phyloP scores from a whole-genome alignment of 2,797 vertebrate species.

The Myioborus miniatus region DNA sequence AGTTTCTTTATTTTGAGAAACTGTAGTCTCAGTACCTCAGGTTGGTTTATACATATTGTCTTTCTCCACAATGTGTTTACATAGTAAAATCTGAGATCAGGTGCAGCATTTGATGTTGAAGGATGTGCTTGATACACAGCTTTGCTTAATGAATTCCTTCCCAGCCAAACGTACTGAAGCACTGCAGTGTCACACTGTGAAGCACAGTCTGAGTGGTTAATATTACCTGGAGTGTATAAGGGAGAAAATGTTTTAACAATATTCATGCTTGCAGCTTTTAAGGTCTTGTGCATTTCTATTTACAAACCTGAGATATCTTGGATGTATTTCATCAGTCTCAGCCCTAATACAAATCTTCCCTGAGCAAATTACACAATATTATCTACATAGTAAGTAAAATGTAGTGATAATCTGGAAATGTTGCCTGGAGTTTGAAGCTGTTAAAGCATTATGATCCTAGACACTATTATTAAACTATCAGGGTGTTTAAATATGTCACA shows the following conservation, averaged over 20 bases:
- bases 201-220: neutral
- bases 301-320: neutral
- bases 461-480: slow-evolving; percentile 26
- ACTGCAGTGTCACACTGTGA: neutral
- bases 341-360: neutral
- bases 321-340: neutral
- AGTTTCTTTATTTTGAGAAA: neutral
- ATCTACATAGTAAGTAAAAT: neutral
- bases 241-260: neutral
- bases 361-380: neutral
- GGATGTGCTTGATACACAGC: neutral
- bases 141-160: neutral
- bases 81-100: neutral
- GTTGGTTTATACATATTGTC: neutral
- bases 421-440: slow-evolving; percentile 13
- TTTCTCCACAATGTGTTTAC: neutral
- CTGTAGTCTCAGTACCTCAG: neutral
- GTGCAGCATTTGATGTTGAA: neutral
- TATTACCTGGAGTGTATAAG: neutral
- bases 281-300: neutral
- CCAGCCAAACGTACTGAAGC: neutral
- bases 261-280: neutral
- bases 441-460: slow-evolving; percentile 7
- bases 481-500: slow-evolving; percentile 24
- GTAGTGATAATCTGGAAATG: neutral